A percentile compares a stretch with the other conserved stretches of the same genome.
Evolutionary conservation across 2,888 invertebrate genomes (phyloP).

Genomic region (Zaprionus lineosus): DNA sequence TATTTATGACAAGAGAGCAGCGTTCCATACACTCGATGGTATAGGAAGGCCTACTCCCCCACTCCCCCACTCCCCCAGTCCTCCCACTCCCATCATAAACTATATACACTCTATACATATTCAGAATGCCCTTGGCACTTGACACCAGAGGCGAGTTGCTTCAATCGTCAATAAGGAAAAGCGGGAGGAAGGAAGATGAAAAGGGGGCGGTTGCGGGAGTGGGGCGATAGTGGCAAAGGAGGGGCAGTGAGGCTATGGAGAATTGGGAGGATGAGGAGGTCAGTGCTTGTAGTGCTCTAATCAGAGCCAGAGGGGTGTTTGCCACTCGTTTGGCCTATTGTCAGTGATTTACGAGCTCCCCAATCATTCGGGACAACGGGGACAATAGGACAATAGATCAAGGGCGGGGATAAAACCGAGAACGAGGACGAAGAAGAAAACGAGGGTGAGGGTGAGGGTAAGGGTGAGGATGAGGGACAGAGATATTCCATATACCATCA

Average conservation of each 20-base stretch:
- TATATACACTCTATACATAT: conserved; percentile 37
- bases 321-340: conserved; percentile 50
- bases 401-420: not conserved
- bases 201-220: too few species aligned
- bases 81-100: conserved; percentile 32
- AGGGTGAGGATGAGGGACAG: too few species aligned
- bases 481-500: conserved; percentile 65
- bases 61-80: conserved; percentile 13
- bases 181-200: too few species aligned
- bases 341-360: conserved; percentile 80
- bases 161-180: not conserved
- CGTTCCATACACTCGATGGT: conserved; percentile 8
- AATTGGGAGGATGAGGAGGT: not conserved
- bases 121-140: conserved; percentile 72
- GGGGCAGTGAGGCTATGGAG: not conserved
- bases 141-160: conserved; percentile 47
- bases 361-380: conserved; percentile 68
- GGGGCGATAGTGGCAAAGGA: not conserved
- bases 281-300: conserved; percentile 47
- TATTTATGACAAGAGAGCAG: conserved; percentile 81
- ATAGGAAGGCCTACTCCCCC: too few species aligned
- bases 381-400: conserved; percentile 56
- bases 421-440: not conserved
- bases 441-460: conserved; percentile 1
- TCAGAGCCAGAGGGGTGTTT: conserved; percentile 54